Percentiles rank a stretch among this genome's conserved stretches.
Conservation (phyloP, 2,113 vertebrate genomes). For the Nesoenas mayeri region DNA sequence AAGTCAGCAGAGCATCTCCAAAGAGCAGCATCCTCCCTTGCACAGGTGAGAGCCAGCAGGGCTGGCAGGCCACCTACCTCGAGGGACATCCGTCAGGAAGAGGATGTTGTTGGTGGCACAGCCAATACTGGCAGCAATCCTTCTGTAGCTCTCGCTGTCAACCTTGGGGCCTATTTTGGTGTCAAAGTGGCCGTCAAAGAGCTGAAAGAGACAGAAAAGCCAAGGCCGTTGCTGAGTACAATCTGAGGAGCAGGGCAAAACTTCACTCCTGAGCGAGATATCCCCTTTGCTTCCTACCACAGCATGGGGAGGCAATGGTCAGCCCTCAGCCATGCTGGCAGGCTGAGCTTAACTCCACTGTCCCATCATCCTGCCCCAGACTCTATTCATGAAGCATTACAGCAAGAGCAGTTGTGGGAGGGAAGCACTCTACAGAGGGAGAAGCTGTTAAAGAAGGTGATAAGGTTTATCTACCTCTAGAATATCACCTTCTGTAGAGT, state of each 20-base stretch:
- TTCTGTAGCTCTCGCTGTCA: slow-evolving; percentile 91
- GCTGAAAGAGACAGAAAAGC: slow-evolving; percentile 71
- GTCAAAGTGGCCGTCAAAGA: slow-evolving; percentile 95
- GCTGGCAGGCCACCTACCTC: slow-evolving; percentile 74
- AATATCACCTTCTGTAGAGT: slow-evolving; percentile 92
- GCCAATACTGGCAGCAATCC: slow-evolving; percentile 87
- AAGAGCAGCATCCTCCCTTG: neutral
- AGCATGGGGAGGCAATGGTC: rapidly evolving
- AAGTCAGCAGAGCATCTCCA: neutral
- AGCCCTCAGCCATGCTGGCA: neutral
- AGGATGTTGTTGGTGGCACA: slow-evolving; percentile 89
- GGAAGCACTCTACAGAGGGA: neutral
- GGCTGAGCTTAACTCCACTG: neutral
- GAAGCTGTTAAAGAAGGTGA: neutral
- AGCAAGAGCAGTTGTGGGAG: neutral
- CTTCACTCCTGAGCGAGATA: rapidly evolving
- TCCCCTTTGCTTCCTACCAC: neutral
- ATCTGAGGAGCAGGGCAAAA: neutral
- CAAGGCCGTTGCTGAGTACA: neutral
- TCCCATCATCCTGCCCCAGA: neutral
- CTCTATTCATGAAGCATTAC: rapidly evolving
- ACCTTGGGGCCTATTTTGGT: slow-evolving; percentile 92
- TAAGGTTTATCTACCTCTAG: slow-evolving; percentile 80
- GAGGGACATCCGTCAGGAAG: slow-evolving; percentile 91
- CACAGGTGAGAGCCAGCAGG: slow-evolving; percentile 67